phyloP scores from a whole-genome alignment of 2,113 vertebrate genomes.

The Scolopax mira region DNA sequence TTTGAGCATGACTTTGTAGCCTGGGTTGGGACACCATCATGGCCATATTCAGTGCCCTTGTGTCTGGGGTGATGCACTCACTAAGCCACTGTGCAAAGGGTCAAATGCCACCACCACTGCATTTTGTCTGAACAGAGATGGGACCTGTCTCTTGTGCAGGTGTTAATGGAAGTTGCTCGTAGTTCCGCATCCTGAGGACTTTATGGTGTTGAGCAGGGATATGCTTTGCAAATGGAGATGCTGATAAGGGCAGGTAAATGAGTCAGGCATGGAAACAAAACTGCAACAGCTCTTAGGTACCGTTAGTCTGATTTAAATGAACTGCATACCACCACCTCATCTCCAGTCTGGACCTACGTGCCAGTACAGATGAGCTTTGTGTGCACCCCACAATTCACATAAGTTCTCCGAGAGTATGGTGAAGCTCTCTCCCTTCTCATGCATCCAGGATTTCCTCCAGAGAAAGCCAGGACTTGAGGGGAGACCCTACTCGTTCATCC shows the following conservation, averaged over 20 bases:
- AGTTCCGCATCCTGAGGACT: rapidly evolving
- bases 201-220: not conserved
- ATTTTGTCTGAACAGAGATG: not conserved
- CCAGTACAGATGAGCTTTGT: not conserved
- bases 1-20: not conserved
- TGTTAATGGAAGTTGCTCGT: not conserved
- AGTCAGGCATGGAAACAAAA: not conserved
- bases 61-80: not conserved
- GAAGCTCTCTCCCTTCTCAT: not conserved
- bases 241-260: not conserved
- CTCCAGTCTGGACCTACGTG: not conserved
- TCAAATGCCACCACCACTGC: not conserved
- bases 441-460: not conserved
- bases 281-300: not conserved
- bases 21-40: not conserved
- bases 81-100: not conserved
- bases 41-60: not conserved
- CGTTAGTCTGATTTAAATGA: not conserved
- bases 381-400: not conserved
- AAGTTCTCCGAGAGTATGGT: not conserved
- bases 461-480: not conserved
- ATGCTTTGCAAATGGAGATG: not conserved
- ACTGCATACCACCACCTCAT: not conserved
- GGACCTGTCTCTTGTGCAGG: rapidly evolving
- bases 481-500: not conserved